Conservation (phyloP, 2,888 invertebrate genomes). For the Aelia acuminata region DNA sequence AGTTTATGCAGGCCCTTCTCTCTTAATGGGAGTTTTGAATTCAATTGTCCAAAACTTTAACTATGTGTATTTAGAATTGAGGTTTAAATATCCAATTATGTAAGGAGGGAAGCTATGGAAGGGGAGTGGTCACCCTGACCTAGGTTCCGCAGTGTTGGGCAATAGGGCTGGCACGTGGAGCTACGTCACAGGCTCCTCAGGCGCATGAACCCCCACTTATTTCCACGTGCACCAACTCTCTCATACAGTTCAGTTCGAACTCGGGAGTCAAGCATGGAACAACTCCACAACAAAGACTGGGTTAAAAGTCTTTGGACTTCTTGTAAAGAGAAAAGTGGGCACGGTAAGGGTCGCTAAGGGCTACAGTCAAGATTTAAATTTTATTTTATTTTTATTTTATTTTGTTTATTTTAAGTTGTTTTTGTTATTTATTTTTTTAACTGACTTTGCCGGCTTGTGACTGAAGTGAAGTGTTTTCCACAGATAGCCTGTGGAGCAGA, state of each 20-base stretch:
- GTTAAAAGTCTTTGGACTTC: slow-evolving; percentile 71
- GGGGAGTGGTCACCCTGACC: slow-evolving; percentile 65
- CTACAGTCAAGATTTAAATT: slow-evolving; percentile 25
- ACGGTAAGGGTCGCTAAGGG: slow-evolving; percentile 62
- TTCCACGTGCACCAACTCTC: slow-evolving; percentile 64
- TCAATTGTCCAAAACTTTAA: not conserved
- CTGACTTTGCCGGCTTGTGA: slow-evolving; percentile 41
- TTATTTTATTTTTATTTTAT: slow-evolving; percentile 49
- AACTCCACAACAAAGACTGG: slow-evolving; percentile 70
- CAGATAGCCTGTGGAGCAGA: slow-evolving; percentile 71
- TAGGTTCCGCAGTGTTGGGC: slow-evolving; percentile 57
- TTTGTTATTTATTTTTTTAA: slow-evolving; percentile 46
- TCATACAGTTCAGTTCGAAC: slow-evolving; percentile 58
- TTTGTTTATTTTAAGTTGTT: slow-evolving; percentile 54
- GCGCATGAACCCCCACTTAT: slow-evolving; percentile 64
- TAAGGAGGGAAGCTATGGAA: slow-evolving; percentile 61
- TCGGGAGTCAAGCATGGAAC: slow-evolving; percentile 64
- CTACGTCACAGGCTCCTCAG: slow-evolving; percentile 62
- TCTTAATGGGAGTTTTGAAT: not conserved
- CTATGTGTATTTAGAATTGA: slow-evolving; percentile 62
- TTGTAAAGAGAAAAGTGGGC: slow-evolving; percentile 62
- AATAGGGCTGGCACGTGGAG: slow-evolving; percentile 61
- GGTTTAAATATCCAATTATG: slow-evolving; percentile 61
- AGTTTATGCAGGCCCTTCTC: not conserved
- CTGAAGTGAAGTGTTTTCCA: slow-evolving; percentile 68